Evolutionary conservation across 2,888 invertebrate species (phyloP), one percentile per base, ranked within the genome.

Genomic region (Sceliomorpha sp.): DNA sequence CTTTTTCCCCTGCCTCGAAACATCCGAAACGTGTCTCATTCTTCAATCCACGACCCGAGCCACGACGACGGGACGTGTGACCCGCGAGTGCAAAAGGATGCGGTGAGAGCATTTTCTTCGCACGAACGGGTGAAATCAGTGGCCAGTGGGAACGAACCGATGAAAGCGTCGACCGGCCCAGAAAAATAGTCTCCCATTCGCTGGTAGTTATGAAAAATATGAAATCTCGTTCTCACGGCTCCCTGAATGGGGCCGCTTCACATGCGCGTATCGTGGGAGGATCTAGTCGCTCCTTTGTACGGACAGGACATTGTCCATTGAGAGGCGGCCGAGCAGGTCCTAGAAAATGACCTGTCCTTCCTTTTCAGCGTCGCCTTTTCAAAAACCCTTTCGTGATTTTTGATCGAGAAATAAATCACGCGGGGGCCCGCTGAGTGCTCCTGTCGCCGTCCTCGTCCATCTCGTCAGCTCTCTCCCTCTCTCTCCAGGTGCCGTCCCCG

Each of bases 201-300:
- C 75, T 71, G 67, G 74, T 80, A 75, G 84, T 86, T 86, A 85
- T 87, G 87, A 87, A 87, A 87, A 87, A 87, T 87, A 87, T 87
- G 87, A 87, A 86, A 86, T 86, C 85, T 85, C 81, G 87, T 88
- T 88, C 88, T 88, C 88, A 88, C 88, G 87, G 84, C 78, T 75
- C 75, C 20, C 77, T 87, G 82, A 88, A 88, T 88, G 85, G 86
- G 75, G 79, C 78, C 82, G 80, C 79, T 85, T 83, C 83, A 85
- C 87, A 89, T 88, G 84, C 87, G 83, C 87, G 82, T 89, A 89
- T 89, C 89, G 89, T 89, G 90, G 90, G 89, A 89, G 89, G 88
- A 88, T 89, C 87, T 88, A 81, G 81, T 78, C 78, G 85, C 73
- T 83, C 87, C 86, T 87, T 89, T 89, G 87, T 87, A 70, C 73